Conservation (phyloP, 2,113 vertebrate species). For the Thunnus maccoyii region DNA sequence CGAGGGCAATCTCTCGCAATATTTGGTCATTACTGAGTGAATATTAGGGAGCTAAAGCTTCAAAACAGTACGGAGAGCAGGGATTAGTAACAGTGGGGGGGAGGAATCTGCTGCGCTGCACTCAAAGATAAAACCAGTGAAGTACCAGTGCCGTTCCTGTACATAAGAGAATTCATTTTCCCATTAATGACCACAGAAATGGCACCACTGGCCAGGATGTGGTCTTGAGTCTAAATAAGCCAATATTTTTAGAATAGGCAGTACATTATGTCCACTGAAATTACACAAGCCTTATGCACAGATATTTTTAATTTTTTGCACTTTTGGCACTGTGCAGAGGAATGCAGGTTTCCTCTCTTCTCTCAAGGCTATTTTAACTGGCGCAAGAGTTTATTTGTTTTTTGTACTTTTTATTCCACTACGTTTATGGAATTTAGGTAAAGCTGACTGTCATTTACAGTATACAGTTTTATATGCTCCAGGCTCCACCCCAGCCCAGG, state of each 20-base stretch:
- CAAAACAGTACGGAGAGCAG: not conserved
- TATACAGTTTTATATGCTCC: no score
- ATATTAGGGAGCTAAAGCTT: not conserved
- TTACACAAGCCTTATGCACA: not conserved
- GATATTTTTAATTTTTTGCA: not conserved
- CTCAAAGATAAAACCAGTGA: constrained; percentile 19
- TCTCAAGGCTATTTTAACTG: not conserved
- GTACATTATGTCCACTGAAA: not conserved
- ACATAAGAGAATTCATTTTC: not conserved
- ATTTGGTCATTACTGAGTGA: not conserved
- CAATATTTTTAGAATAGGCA: not conserved
- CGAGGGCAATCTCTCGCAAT: constrained; percentile 55
- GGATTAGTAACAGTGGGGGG: not conserved
- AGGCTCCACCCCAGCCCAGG: no score
- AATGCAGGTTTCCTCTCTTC: not conserved
- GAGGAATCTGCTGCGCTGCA: constrained; percentile 20
- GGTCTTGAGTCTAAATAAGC: not conserved
- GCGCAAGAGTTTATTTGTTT: not conserved
- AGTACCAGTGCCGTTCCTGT: not conserved
- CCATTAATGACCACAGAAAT: not conserved
- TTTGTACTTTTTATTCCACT: not conserved
- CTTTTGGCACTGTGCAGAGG: not conserved
- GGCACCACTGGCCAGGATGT: not conserved
- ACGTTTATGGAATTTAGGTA: not conserved
- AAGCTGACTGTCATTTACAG: not conserved